Evolutionary conservation across 2,113 vertebrate species (phyloP), one percentile per base, ranked within the genome.

Genomic region (Indicator maculatus): DNA sequence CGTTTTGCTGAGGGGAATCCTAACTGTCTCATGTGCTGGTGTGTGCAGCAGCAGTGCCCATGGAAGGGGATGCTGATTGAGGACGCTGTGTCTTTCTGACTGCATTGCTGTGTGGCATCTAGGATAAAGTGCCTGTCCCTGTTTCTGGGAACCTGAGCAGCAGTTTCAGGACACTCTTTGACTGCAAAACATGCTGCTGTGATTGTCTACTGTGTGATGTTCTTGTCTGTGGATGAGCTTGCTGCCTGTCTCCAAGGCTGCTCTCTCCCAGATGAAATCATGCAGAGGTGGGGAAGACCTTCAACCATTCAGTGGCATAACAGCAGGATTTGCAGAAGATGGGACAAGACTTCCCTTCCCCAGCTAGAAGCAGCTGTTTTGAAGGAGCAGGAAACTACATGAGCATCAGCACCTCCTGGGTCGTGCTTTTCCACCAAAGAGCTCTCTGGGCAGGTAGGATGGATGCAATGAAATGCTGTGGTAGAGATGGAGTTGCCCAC

Each of bases 1-100:
- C 0, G 5, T 96, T 96, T 96, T 81, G 96, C 95, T 96, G 90
- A 96, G 93, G 96, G 95, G 96, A 96, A 95, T 95, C 92, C 96
- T 93, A 21, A 58, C 89, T 92, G 93, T 92, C 93, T 95, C 26
- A 0, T 3, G 15, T 86, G 88, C 93, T 93, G 92, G 88, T 94
- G 86, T 88, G 83, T 1, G 1, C 41, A 39, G 66, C 85, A 72
- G 65, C 65, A 9, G 61, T 72, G 67, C 76, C 82, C 94, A 85
- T 50, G 20, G 23, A 36, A 70, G 45, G 58, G 87, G 82, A 30
- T 78, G 87, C 93, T 83, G 79, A 26, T 9, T n/a, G 82, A 90
- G 93, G 91, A 92, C 81, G 45, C 50, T 0, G 3, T 28, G n/a
- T 78, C 89, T 79, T 50, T 71, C 77, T 73, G 81, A 61, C 60